Conservation (phyloP, 2,113 vertebrate species). For the Engystomops pustulosus region DNA sequence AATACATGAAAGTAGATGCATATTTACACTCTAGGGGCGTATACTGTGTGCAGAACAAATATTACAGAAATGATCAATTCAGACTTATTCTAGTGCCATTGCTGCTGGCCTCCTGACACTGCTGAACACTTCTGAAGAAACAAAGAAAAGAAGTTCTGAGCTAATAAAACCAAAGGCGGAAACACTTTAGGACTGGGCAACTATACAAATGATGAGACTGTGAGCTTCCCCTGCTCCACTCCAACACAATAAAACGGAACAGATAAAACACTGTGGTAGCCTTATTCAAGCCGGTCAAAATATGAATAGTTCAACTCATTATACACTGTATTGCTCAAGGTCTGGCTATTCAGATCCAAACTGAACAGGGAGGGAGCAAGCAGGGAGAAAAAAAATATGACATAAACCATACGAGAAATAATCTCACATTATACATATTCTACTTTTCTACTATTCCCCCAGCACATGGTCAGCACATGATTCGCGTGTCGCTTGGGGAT, state of each 20-base stretch:
- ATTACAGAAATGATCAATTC: slow-evolving; percentile 57
- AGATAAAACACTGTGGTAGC: neutral
- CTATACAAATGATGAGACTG: slow-evolving; percentile 28
- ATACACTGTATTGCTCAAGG: neutral
- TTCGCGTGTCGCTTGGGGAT: too few species aligned
- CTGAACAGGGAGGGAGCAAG: neutral
- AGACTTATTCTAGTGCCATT: slow-evolving; percentile 36
- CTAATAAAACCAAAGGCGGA: slow-evolving; percentile 35
- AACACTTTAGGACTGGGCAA: slow-evolving; percentile 22
- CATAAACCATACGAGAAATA: too few species aligned
- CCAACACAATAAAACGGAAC: neutral
- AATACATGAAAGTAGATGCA: slow-evolving; percentile 58
- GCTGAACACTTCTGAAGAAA: slow-evolving; percentile 32
- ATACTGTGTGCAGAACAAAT: slow-evolving; percentile 47
- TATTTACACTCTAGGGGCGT: slow-evolving; percentile 58
- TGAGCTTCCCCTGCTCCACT: neutral
- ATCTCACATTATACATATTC: too few species aligned
- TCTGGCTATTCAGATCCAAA: neutral
- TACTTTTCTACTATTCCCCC: too few species aligned
- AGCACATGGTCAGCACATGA: too few species aligned
- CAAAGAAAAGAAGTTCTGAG: slow-evolving; percentile 17
- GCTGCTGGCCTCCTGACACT: slow-evolving; percentile 42
- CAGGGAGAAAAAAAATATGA: neutral
- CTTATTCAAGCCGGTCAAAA: neutral
- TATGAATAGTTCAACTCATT: neutral